A percentile compares a stretch with the other conserved stretches of the same genome.
These are phyloP conservation scores for Heliothis virescens DNA, from an alignment of 1,140 invertebrate species.

Conservation along the genomic window DNA sequence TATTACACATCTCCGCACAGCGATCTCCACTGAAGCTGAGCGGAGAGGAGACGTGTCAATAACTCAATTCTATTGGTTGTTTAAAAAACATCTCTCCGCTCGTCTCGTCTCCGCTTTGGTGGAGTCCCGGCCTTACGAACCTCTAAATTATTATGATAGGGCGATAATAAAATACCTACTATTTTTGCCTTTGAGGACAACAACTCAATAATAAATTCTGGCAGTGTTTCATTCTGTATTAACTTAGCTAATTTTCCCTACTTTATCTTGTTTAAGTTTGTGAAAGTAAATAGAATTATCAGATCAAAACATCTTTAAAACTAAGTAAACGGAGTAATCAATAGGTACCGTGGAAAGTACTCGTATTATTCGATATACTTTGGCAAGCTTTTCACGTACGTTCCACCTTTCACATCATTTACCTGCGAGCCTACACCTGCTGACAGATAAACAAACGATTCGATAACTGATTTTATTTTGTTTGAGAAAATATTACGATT, in stretches of 20 bases:
- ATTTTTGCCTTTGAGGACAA: constrained; percentile 48
- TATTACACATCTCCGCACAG: too few species aligned
- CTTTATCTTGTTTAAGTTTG: constrained; percentile 18
- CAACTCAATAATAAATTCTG: constrained; percentile 33
- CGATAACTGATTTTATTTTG: constrained; percentile 58
- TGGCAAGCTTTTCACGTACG: constrained; percentile 49
- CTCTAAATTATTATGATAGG: constrained; percentile 65
- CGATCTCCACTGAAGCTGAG: too few species aligned
- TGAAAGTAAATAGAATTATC: constrained; percentile 20
- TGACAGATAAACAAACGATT: constrained; percentile 61
- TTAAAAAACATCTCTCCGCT: too few species aligned
- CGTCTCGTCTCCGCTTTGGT: too few species aligned
- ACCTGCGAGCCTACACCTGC: constrained; percentile 57
- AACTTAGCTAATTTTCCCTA: constrained; percentile 3
- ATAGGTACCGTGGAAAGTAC: constrained; percentile 33
- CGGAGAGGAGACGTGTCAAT: too few species aligned
- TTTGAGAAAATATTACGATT: constrained; percentile 52
- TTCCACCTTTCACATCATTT: constrained; percentile 68
- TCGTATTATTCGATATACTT: constrained; percentile 49
- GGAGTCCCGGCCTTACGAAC: too few species aligned
- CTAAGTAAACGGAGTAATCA: constrained; percentile 31
- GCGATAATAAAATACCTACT: constrained; percentile 62
- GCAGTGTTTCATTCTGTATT: constrained; percentile 36
- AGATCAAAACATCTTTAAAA: constrained; percentile 17
- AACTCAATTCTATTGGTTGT: too few species aligned